Conservation (phyloP, 2,113 vertebrate species). For the Erythrolamprus reginae region DNA sequence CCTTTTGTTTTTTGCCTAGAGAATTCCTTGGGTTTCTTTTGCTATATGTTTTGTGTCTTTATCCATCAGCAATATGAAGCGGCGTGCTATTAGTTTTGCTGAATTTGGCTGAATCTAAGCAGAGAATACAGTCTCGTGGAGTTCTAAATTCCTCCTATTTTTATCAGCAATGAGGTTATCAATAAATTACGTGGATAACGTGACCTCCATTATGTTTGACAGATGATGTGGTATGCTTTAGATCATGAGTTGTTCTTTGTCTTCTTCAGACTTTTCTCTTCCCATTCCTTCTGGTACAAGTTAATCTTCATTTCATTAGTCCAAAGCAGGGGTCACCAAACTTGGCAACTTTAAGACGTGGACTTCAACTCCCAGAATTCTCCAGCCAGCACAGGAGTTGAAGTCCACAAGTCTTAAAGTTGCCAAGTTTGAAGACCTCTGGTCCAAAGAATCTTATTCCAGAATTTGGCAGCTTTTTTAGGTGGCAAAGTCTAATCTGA, state of each 20-base stretch:
- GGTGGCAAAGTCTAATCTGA: neutral
- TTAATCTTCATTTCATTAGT: neutral
- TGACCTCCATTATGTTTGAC: neutral
- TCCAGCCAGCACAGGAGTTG: too few relatives aligned
- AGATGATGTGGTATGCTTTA: neutral
- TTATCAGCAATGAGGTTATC: neutral
- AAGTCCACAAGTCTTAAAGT: too few relatives aligned
- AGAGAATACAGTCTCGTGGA: neutral
- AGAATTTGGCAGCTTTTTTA: neutral
- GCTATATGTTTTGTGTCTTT: neutral
- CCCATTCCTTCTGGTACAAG: too few relatives aligned
- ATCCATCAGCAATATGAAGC: neutral
- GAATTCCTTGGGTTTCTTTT: neutral
- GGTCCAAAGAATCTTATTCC: neutral
- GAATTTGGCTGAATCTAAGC: neutral
- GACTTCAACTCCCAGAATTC: too few relatives aligned
- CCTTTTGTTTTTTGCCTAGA: neutral
- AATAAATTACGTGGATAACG: neutral
- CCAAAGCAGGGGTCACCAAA: too few relatives aligned
- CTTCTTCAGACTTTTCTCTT: neutral
- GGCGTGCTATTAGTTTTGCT: neutral
- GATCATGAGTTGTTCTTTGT: neutral
- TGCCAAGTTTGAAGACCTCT: too few relatives aligned
- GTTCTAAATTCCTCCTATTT: neutral
- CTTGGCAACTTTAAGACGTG: too few relatives aligned